phyloP scores from a whole-genome alignment of 1,140 invertebrate species.

The Stenopsyche tienmushanensis region DNA sequence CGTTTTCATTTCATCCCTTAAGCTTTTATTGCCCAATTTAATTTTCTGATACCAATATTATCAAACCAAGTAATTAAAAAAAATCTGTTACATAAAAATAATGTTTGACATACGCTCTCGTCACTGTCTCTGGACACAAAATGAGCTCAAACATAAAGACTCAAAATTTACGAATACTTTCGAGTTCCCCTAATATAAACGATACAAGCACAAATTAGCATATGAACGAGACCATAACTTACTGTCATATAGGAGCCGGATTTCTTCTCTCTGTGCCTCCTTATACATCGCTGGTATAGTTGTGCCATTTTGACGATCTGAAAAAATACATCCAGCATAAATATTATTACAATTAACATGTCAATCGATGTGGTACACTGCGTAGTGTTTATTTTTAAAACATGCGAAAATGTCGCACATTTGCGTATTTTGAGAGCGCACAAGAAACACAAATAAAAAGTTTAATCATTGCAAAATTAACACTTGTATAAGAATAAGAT shows the following conservation, averaged over 20 bases:
- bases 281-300: slow-evolving; percentile 29
- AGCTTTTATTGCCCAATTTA: no score
- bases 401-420: background rate
- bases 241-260: slow-evolving; percentile 39
- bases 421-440: background rate
- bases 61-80: no score
- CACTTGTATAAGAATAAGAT: no score
- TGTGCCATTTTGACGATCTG: slow-evolving; percentile 30
- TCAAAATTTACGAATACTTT: background rate
- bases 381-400: background rate
- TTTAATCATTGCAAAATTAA: no score
- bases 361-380: background rate
- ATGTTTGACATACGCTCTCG: no score
- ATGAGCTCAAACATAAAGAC: no score
- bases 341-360: background rate
- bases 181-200: background rate
- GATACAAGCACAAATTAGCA: background rate
- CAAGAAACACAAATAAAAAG: no score
- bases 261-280: slow-evolving; percentile 34
- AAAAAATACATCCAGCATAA: background rate
- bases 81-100: no score
- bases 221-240: slow-evolving; percentile 15
- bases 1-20: no score
- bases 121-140: no score
- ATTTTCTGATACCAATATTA: no score